Evolutionary conservation across 2,113 vertebrate genomes (phyloP).

Genomic region (Limnothrissa miodon): DNA sequence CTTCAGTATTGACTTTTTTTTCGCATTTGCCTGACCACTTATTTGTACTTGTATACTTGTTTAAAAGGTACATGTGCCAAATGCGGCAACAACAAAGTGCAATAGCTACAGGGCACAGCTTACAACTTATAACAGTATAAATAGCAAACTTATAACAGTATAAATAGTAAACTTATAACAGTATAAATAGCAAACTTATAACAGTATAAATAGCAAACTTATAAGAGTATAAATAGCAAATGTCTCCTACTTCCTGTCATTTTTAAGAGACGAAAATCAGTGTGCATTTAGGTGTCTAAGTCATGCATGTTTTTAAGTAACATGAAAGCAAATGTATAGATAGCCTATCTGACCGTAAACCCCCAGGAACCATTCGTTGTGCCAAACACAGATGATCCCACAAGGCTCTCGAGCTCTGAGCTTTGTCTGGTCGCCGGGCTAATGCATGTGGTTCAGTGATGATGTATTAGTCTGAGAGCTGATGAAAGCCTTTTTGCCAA

Average conservation of each 20-base stretch:
- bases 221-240: neutral
- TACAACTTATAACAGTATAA: neutral
- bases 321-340: neutral
- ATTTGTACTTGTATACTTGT: neutral
- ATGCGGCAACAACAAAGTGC: neutral
- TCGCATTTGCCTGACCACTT: neutral
- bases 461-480: neutral
- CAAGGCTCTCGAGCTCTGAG: neutral
- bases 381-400: neutral
- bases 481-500: neutral
- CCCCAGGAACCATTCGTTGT: neutral
- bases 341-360: neutral
- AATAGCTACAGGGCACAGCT: neutral
- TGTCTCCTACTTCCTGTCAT: neutral
- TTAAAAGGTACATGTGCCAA: neutral
- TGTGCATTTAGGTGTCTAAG: neutral
- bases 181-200: neutral
- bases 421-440: neutral
- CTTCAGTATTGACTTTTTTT: neutral
- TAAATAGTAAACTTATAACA: neutral
- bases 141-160: neutral
- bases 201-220: neutral
- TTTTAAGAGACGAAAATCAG: neutral
- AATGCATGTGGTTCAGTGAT: neutral
- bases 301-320: neutral